Evolutionary conservation across 2,113 vertebrate species (phyloP).

Genomic region (Ptyas mucosa): DNA sequence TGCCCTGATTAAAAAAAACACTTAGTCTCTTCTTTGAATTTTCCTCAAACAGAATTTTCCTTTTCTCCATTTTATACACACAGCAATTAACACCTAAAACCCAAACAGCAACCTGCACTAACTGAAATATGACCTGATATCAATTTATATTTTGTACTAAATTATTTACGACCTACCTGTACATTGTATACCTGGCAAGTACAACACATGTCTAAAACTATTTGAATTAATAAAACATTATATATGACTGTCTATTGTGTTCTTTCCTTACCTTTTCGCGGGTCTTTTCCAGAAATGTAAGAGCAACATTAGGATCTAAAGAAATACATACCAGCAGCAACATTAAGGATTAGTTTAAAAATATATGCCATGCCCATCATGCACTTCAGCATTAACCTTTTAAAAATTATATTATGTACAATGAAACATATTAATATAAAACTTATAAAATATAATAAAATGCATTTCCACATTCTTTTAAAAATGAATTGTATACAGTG

Average conservation of each 20-base stretch:
- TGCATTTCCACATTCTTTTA: background rate
- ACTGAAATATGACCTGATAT: background rate
- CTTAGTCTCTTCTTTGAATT: background rate
- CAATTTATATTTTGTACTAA: background rate
- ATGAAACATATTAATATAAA: background rate
- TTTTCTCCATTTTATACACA: background rate
- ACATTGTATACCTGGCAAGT: background rate
- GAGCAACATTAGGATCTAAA: conserved; percentile 87
- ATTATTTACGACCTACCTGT: background rate
- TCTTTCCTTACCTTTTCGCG: conserved; percentile 82
- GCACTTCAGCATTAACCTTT: background rate
- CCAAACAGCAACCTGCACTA: background rate
- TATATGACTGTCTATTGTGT: background rate
- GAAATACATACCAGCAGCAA: background rate
- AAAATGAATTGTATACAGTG: background rate
- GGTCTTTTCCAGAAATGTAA: conserved; percentile 94
- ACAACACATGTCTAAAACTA: background rate
- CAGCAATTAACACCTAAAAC: background rate
- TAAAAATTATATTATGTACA: background rate
- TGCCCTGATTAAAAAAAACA: no score
- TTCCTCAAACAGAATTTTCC: background rate
- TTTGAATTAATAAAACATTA: background rate
- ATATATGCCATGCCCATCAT: background rate
- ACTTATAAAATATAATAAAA: background rate
- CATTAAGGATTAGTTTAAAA: background rate